Percentiles rank a stretch among this genome's conserved stretches.
phyloP scores from a whole-genome alignment of 2,888 invertebrate species.

The Escarpia spicata region DNA sequence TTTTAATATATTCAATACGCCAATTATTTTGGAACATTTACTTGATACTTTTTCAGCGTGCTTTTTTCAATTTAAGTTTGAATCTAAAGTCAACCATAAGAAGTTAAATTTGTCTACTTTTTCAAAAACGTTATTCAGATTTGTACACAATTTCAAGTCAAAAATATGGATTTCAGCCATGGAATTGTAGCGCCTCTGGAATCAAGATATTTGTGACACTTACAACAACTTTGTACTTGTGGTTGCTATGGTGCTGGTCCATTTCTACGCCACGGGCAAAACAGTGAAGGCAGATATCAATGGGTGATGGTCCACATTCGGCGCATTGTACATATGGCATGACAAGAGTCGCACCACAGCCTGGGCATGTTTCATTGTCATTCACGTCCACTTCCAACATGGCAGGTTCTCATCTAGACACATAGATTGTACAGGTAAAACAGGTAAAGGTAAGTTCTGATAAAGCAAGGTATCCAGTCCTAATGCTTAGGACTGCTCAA shows the following conservation, averaged over 20 bases:
- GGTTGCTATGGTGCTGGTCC: constrained; percentile 77
- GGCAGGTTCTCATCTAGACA: background rate
- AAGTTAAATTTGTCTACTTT: too few species aligned
- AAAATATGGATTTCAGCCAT: too few species aligned
- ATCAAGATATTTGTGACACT: constrained; percentile 36
- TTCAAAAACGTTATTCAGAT: too few species aligned
- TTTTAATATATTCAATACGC: too few species aligned
- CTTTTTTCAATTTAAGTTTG: too few species aligned
- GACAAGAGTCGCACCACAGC: constrained; percentile 70
- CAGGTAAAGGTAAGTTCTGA: background rate
- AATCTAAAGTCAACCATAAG: too few species aligned
- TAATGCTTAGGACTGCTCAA: background rate
- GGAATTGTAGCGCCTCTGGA: too few species aligned
- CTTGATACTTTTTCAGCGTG: too few species aligned
- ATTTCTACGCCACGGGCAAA: constrained; percentile 83
- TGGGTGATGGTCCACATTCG: constrained; percentile 71
- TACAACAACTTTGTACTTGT: constrained; percentile 77
- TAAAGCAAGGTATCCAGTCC: background rate
- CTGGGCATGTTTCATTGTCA: constrained; percentile 28
- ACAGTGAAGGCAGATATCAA: constrained; percentile 78
- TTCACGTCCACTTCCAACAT: background rate
- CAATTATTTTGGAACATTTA: too few species aligned
- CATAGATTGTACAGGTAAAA: background rate
- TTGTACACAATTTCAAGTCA: too few species aligned
- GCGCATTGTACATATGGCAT: constrained; percentile 84